These are phyloP conservation scores for Tipula lateralis DNA, from an alignment of 2,888 invertebrate genomes.

Conservation along the genomic window DNA sequence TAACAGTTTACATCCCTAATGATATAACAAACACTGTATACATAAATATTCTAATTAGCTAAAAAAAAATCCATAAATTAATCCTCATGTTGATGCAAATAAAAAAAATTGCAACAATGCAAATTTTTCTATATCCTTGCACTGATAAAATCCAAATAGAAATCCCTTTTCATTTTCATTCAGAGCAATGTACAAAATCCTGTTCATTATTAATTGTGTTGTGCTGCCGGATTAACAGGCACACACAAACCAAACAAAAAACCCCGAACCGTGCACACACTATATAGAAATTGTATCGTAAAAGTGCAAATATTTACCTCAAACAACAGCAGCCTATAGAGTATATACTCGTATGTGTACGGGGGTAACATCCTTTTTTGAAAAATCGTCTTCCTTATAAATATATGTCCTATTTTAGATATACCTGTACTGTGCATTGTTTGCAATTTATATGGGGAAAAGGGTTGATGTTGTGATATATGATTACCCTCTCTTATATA, in stretches of 20 bases:
- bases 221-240: neutral
- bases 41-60: neutral
- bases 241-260: neutral
- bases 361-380: neutral
- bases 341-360: too few relatives aligned
- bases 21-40: neutral
- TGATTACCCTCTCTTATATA: neutral
- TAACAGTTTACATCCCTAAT: neutral
- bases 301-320: conserved; percentile 19
- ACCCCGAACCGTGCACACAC: neutral
- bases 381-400: neutral
- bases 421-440: neutral
- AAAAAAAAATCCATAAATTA: neutral
- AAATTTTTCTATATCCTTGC: neutral
- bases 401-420: neutral
- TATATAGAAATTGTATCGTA: neutral
- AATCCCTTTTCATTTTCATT: neutral
- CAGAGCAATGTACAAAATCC: neutral
- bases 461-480: neutral
- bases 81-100: neutral
- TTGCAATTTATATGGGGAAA: neutral
- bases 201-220: conserved; percentile 19
- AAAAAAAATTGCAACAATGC: neutral
- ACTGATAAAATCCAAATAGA: neutral
- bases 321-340: neutral